phyloP scores from a whole-genome alignment of 1,140 invertebrate species.

The Zaprionus gabonicus region DNA sequence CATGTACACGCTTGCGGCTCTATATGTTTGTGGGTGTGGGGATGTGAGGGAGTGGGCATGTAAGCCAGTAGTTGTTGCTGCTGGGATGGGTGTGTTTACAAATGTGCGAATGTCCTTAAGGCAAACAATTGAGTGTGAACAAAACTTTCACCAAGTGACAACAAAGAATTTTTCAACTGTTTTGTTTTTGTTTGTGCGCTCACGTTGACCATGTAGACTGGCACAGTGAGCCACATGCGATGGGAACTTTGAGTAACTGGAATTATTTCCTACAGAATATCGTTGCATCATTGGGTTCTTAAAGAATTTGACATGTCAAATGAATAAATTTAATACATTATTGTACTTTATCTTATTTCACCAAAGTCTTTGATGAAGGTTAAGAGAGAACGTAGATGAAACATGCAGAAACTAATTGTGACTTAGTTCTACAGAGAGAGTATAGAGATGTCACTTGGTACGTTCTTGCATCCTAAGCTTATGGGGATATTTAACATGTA shows the following conservation, averaged over 20 bases:
- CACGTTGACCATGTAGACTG: constrained; percentile 6
- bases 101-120: constrained; percentile 81
- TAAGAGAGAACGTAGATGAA: no score
- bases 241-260: background rate
- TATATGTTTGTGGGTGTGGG: constrained; percentile 29
- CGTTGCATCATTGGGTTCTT: no score
- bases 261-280: background rate
- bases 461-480: background rate
- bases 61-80: constrained; percentile 22
- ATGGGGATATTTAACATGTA: background rate
- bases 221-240: constrained; percentile 47
- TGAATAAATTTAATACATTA: no score
- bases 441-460: background rate
- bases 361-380: no score
- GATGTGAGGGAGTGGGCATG: constrained; percentile 12
- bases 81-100: constrained; percentile 69
- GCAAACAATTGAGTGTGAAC: constrained; percentile 84
- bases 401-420: no score
- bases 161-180: constrained; percentile 64
- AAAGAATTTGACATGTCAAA: no score
- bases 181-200: constrained; percentile 49
- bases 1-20: constrained; percentile 73
- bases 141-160: constrained; percentile 79
- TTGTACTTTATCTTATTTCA: no score
- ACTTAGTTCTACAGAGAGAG: background rate